Evolutionary conservation across 2,888 invertebrate genomes (phyloP), one percentile per base, ranked within the genome.

Genomic region (Junonia oenone): DNA sequence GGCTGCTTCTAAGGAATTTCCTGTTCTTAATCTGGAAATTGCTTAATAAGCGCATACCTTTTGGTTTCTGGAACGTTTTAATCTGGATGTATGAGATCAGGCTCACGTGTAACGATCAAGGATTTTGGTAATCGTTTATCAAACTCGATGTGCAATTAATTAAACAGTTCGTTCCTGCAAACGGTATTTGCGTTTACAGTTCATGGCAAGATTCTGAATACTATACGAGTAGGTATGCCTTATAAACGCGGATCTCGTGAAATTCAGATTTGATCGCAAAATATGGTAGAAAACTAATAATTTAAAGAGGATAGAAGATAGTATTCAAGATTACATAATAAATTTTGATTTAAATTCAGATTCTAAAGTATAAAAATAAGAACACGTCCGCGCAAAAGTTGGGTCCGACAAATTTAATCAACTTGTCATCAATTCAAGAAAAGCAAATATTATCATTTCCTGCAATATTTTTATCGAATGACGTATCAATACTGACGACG

Each of bases 1-100:
- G 68, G 71, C 61, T 62, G 73, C 76, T 76, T 83, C 83, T 83
- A 83, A 87, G 84, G 84, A 81, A 86, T 86, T 85, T 88, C 83
- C 82, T 81, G 83, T 70, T 75, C 76, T 73, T 72, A 77, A 82
- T 82, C 77, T 78, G 75, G 75, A 75, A 72, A 70, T 72, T 71
- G 71, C 74, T 81, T 75, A 74, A 78, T 76, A 78, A 71, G 73
- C 74, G 73, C 69, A 71, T 68, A 67, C 68, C 59, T 55, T 56
- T 59, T 38, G 50, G 69, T 61, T 54, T 76, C 76, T 80, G 82
- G 67, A 75, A 74, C 61, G 63, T 68, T 73, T 83, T 73, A 68
- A 68, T 67, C 62, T 69, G 61, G 66, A 68, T 63, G 65, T 66
- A 64, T 57, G 63, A 70, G 61, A 71, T 72, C 62, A 67, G 64